Evolutionary conservation across 2,888 invertebrate species (phyloP).

Genomic region (Leptinotarsa haldemani): DNA sequence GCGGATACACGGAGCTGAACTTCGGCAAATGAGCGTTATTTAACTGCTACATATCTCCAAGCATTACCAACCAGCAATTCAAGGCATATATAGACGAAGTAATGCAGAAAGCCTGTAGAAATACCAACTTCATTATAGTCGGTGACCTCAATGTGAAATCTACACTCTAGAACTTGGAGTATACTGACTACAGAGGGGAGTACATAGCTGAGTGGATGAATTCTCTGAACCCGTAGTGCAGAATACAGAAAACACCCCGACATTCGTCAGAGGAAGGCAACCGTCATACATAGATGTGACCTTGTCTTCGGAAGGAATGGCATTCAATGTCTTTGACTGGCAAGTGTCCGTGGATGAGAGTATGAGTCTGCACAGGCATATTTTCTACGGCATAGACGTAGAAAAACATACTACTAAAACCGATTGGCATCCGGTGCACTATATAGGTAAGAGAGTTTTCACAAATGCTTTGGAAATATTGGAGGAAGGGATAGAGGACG

Average conservation of each 20-base stretch:
- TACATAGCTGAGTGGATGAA: constrained; percentile 15
- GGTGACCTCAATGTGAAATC: constrained; percentile 28
- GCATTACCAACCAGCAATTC: background rate
- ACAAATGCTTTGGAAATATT: background rate
- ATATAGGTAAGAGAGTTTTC: background rate
- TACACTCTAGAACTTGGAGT: constrained; percentile 8
- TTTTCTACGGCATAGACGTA: background rate
- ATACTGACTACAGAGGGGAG: constrained; percentile 10
- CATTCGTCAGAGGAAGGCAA: constrained; percentile 13
- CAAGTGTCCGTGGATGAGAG: background rate
- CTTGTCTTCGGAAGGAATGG: constrained; percentile 2
- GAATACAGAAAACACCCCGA: constrained; percentile 1
- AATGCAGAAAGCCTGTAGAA: constrained; percentile 10
- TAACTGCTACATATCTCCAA: constrained; percentile 17
- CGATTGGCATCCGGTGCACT: background rate
- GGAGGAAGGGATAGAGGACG: background rate
- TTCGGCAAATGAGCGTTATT: background rate
- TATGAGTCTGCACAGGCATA: constrained; percentile 1
- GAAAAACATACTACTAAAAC: too few relatives aligned
- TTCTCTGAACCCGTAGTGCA: constrained; percentile 3
- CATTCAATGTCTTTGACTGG: constrained; percentile 10
- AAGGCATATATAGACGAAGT: constrained; percentile 12
- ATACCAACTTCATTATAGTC: background rate
- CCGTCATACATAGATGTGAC: constrained; percentile 7
- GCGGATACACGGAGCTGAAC: background rate